These are phyloP conservation scores for Hozukius guyotensis DNA, from an alignment of 2,797 vertebrate species.

Conservation along the genomic window DNA sequence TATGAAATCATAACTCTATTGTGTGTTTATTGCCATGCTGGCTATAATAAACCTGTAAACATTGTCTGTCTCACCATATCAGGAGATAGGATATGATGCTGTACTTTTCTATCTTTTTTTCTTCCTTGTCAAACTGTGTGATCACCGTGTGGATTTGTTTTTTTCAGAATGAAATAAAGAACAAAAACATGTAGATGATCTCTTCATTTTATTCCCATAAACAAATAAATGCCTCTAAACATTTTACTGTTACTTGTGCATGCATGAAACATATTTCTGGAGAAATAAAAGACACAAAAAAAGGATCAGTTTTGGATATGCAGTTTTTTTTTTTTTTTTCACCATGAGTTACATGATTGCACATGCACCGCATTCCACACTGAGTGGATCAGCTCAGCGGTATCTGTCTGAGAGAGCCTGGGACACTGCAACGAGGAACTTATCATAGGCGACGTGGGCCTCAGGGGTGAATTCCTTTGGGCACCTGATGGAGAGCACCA, in stretches of 20 bases:
- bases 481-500: constrained; percentile 78
- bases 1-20: constrained; percentile 62
- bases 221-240: too few species aligned
- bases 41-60: not conserved
- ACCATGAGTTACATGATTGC: not conserved
- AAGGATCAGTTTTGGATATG: not conserved
- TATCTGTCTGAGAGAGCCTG: constrained; percentile 86
- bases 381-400: constrained; percentile 71
- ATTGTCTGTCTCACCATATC: not conserved
- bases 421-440: constrained; percentile 80
- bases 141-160: not conserved
- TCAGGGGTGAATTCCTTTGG: constrained; percentile 77
- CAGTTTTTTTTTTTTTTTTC: constrained; percentile 42
- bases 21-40: not conserved
- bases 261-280: not conserved
- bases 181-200: not conserved
- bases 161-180: constrained; percentile 28
- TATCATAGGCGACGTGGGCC: constrained; percentile 85
- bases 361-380: not conserved
- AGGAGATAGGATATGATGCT: not conserved
- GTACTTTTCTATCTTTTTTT: not conserved
- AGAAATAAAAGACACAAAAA: not conserved
- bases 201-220: not conserved
- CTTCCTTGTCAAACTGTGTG: not conserved
- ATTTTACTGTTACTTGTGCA: not conserved